Evolutionary conservation across 2,113 vertebrate species (phyloP).

Genomic region (Acrocephalus arundinaceus): DNA sequence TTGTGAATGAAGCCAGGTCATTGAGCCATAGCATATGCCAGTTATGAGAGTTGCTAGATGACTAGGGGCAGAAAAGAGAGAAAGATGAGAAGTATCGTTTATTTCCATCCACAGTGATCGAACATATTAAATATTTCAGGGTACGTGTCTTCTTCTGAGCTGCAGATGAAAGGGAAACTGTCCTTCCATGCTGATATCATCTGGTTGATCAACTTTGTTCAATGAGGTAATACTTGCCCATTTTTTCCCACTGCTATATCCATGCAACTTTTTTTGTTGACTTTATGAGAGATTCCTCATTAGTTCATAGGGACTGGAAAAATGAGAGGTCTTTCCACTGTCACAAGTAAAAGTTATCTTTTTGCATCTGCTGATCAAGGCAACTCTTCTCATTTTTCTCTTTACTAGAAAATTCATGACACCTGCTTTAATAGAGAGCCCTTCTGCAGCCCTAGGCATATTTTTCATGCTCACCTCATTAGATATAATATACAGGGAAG

Average conservation of each 20-base stretch:
- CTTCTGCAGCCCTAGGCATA: background rate
- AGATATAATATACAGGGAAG: background rate
- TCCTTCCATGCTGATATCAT: background rate
- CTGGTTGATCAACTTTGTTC: background rate
- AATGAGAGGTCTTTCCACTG: background rate
- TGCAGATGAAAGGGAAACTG: background rate
- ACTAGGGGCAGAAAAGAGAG: background rate
- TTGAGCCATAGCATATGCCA: conserved; percentile 68
- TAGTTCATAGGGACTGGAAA: background rate
- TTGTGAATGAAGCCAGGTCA: conserved; percentile 78
- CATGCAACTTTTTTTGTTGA: conserved; percentile 1
- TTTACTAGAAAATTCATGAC: conserved; percentile 20
- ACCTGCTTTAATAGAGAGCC: conserved; percentile 20
- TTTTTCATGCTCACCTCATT: background rate
- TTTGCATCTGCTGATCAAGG: conserved; percentile 40
- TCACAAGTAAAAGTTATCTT: conserved; percentile 22
- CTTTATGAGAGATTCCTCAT: background rate
- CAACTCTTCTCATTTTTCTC: conserved; percentile 49
- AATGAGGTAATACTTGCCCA: background rate
- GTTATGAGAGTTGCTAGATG: conserved; percentile 43
- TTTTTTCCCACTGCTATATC: background rate
- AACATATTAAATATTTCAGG: background rate
- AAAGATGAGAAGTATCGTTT: conserved; percentile 18
- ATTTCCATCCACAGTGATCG: background rate
- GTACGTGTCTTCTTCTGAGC: background rate